Percentiles rank a stretch among this genome's conserved stretches.
phyloP scores from a whole-genome alignment of 2,113 vertebrate genomes.

The Melanotaenia duboulayi region DNA sequence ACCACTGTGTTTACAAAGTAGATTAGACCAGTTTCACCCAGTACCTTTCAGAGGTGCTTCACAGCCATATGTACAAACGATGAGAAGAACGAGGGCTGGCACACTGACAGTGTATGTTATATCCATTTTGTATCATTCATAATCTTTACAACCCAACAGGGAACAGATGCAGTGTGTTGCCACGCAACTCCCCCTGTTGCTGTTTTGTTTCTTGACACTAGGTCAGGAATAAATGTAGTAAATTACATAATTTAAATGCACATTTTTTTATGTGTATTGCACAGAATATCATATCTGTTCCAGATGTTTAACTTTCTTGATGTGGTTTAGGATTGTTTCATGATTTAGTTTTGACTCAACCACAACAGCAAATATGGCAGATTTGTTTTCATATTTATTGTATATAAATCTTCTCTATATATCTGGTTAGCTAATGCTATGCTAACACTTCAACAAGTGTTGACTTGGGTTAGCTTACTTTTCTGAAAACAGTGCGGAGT shows the following conservation, averaged over 20 bases:
- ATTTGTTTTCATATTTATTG: not conserved
- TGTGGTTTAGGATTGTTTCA: not conserved
- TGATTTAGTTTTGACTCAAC: constrained; percentile 24
- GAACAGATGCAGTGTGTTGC: constrained; percentile 34
- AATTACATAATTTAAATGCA: constrained; percentile 9
- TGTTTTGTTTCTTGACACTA: constrained; percentile 3
- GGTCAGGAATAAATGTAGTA: not conserved
- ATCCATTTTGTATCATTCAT: constrained; percentile 42
- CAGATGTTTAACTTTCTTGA: constrained; percentile 16
- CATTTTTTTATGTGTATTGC: not conserved
- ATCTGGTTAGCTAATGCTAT: not conserved
- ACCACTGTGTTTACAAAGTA: constrained; percentile 62
- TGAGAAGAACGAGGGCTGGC: constrained; percentile 53
- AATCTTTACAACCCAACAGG: constrained; percentile 33
- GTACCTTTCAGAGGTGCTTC: constrained; percentile 56
- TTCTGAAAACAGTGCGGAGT: no score
- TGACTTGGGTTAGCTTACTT: not conserved
- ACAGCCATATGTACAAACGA: constrained; percentile 63
- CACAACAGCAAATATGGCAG: not conserved
- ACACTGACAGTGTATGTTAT: constrained; percentile 33
- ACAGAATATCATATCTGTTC: not conserved
- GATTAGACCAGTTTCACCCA: constrained; percentile 68
- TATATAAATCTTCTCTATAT: no score
- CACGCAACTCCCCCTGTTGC: constrained; percentile 16
- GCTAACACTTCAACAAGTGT: not conserved